phyloP scores from a whole-genome alignment of 2,888 invertebrate species.

The Dorcus hopei region DNA sequence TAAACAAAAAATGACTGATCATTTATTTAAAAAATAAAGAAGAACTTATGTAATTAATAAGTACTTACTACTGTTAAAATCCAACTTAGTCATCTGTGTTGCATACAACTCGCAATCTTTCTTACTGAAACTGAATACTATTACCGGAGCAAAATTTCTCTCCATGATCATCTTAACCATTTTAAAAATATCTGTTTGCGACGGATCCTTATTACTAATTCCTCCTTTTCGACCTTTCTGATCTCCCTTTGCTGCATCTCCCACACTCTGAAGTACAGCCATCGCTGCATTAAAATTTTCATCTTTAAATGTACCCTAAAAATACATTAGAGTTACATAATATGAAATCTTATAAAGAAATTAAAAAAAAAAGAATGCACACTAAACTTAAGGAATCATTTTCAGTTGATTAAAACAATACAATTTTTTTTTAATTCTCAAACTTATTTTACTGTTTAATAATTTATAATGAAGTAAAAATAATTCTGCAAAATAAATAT shows the following conservation, averaged over 20 bases:
- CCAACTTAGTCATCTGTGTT: constrained; percentile 93
- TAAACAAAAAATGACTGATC: too few relatives aligned
- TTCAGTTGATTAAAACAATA: not conserved
- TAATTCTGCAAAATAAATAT: too few relatives aligned
- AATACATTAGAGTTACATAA: not conserved
- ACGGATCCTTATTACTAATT: constrained; percentile 58
- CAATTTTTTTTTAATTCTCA: not conserved
- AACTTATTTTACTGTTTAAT: too few relatives aligned
- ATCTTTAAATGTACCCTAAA: constrained; percentile 87
- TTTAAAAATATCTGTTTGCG: constrained; percentile 87
- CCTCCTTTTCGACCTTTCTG: constrained; percentile 75
- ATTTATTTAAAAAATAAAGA: too few relatives aligned
- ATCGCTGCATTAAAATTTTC: constrained; percentile 98
- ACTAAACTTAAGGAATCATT: not conserved
- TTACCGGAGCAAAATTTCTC: constrained; percentile 94
- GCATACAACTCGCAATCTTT: constrained; percentile 98
- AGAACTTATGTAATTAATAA: too few relatives aligned
- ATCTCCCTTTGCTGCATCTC: constrained; percentile 82
- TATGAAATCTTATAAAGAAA: not conserved
- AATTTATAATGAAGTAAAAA: not conserved
- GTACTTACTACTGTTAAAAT: constrained; percentile 81
- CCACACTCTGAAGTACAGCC: constrained; percentile 78
- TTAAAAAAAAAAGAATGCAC: not conserved
- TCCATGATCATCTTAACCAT: constrained; percentile 99
- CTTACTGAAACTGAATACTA: constrained; percentile 98